Conservation (phyloP, 2,888 invertebrate species). For the Frankliniella fusca region DNA sequence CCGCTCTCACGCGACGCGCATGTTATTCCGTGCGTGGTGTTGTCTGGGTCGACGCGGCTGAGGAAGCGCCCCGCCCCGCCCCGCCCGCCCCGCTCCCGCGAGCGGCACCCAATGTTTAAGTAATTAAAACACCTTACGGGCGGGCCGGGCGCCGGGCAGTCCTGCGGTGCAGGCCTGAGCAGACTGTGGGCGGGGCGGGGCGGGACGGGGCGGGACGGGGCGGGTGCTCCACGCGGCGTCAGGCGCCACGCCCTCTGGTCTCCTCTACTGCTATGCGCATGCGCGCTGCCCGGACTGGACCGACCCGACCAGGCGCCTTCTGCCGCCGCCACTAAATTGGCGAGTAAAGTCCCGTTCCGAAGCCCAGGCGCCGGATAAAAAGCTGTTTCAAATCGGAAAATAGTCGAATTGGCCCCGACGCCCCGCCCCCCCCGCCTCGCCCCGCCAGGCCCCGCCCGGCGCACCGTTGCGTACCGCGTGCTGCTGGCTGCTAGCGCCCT, state of each 20-base stretch:
- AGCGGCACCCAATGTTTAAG: too few species aligned
- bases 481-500: too few species aligned
- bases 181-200: not conserved
- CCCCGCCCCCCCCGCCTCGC: not conserved
- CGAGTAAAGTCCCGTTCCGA: not conserved
- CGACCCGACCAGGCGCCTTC: not conserved
- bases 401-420: not conserved
- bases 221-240: not conserved
- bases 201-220: not conserved
- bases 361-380: not conserved
- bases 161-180: too few species aligned
- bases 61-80: too few species aligned
- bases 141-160: too few species aligned
- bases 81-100: too few species aligned
- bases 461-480: too few species aligned
- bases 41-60: too few species aligned
- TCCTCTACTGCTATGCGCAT: not conserved
- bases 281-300: not conserved
- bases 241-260: too few species aligned
- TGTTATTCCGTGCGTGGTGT: too few species aligned
- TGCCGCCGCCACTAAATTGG: not conserved
- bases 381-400: slow-evolving; percentile 10
- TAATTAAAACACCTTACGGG: too few species aligned
- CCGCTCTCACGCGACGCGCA: too few species aligned
- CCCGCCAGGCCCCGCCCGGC: not conserved